Conservation (phyloP, 2,113 vertebrate genomes). For the Acanthochromis polyacanthus region DNA sequence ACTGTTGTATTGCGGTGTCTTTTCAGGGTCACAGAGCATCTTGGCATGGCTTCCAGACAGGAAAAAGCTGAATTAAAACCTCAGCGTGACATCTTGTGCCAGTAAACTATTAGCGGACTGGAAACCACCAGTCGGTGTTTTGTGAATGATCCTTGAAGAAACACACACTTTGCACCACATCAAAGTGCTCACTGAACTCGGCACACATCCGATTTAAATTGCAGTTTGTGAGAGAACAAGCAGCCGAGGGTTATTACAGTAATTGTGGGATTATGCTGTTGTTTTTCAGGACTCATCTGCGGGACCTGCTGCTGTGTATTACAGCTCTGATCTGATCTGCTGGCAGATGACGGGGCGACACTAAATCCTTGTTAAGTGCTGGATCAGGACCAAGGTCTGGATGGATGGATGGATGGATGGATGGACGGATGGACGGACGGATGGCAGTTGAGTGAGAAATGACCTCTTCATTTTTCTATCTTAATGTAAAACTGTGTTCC, state of each 20-base stretch:
- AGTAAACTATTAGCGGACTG: constrained; percentile 12
- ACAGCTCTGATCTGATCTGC: constrained; percentile 69
- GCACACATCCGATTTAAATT: constrained; percentile 42
- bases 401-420: constrained; percentile 1
- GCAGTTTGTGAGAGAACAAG: constrained; percentile 14
- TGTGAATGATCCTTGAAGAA: constrained; percentile 57
- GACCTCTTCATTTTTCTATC: constrained; percentile 54
- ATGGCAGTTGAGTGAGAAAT: constrained; percentile 20
- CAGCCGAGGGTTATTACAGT: constrained; percentile 60
- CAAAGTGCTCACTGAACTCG: neutral
- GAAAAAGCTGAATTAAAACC: constrained; percentile 24
- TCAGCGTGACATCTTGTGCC: neutral
- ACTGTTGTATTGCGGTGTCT: neutral
- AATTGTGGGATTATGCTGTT: constrained; percentile 78
- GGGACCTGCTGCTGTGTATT: constrained; percentile 71
- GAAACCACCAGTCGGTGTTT: constrained; percentile 44
- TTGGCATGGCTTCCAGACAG: neutral
- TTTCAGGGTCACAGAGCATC: neutral
- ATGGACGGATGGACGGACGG: constrained; percentile 6
- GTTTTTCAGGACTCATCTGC: constrained; percentile 58
- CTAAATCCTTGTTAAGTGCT: constrained; percentile 83
- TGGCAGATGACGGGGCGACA: constrained; percentile 68
- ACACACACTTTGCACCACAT: constrained; percentile 15
- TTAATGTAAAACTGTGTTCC: neutral
- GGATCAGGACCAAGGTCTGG: constrained; percentile 61